phyloP scores from a whole-genome alignment of 2,888 invertebrate species.

The Apomyelois bistriatella region DNA sequence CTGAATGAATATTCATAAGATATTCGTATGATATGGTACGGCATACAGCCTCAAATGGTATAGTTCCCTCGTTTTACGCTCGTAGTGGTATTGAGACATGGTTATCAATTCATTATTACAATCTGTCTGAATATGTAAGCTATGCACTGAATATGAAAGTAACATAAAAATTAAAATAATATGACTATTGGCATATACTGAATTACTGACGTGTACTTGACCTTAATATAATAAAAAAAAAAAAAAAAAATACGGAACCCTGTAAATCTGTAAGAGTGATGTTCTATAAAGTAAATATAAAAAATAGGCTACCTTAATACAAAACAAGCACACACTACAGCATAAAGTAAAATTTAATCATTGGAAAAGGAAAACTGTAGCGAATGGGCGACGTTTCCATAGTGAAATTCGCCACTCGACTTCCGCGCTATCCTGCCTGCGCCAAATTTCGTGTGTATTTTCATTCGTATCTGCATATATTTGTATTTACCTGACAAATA shows the following conservation, averaged over 20 bases:
- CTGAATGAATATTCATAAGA: slow-evolving; percentile 24
- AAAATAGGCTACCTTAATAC: no score
- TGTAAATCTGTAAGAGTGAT: no score
- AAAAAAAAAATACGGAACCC: no score
- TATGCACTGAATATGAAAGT: neutral
- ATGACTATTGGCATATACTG: no score
- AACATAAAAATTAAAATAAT: no score
- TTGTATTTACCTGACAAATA: slow-evolving; percentile 16
- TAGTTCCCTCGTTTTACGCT: slow-evolving; percentile 18
- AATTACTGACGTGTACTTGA: no score
- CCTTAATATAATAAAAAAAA: no score
- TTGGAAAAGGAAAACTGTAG: slow-evolving; percentile 11
- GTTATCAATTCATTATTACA: slow-evolving; percentile 29
- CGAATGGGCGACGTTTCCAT: slow-evolving; percentile 6
- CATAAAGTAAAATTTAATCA: slow-evolving; percentile 2
- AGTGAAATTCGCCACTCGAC: neutral
- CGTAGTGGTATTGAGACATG: slow-evolving; percentile 21
- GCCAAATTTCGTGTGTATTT: slow-evolving; percentile 15
- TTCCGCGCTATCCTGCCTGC: no score
- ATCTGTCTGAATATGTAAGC: slow-evolving; percentile 13
- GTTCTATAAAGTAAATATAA: no score
- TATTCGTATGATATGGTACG: slow-evolving; percentile 14
- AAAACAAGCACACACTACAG: no score
- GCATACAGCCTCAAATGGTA: slow-evolving; percentile 21
- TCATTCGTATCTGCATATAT: slow-evolving; percentile 7